A percentile compares a stretch with the other conserved stretches of the same genome.
Evolutionary conservation across 2,797 vertebrate species (phyloP).

Genomic region (Euphonia xanthogaster): DNA sequence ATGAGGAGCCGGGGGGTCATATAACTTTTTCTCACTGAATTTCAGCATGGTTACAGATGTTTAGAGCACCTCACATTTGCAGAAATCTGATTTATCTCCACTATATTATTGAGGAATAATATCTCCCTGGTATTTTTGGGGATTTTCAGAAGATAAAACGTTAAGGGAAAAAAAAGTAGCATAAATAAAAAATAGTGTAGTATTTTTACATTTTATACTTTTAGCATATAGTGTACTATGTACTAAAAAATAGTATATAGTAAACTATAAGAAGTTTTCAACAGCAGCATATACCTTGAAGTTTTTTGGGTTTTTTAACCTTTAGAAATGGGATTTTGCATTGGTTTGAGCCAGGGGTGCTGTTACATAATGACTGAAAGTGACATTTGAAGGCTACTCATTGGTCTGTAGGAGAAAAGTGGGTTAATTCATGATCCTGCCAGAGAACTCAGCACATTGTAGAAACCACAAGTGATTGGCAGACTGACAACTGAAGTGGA

Average conservation of each 20-base stretch:
- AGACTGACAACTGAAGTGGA: background rate
- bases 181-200: background rate
- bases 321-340: background rate
- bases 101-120: background rate
- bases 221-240: too few species aligned
- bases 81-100: background rate
- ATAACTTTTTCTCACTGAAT: background rate
- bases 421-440: background rate
- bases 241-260: too few species aligned
- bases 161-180: background rate
- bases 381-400: background rate
- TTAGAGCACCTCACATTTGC: background rate
- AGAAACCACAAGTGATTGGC: background rate
- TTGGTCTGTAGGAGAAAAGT: background rate
- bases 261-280: background rate
- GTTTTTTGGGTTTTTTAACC: background rate
- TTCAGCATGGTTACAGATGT: background rate
- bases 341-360: background rate
- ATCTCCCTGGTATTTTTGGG: background rate
- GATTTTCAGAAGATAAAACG: background rate
- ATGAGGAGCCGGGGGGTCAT: background rate
- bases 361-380: background rate
- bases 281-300: background rate
- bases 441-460: rapidly evolving
- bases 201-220: too few species aligned